phyloP scores from a whole-genome alignment of 2,113 vertebrate species.

The Dolichallabes microphthalmus region DNA sequence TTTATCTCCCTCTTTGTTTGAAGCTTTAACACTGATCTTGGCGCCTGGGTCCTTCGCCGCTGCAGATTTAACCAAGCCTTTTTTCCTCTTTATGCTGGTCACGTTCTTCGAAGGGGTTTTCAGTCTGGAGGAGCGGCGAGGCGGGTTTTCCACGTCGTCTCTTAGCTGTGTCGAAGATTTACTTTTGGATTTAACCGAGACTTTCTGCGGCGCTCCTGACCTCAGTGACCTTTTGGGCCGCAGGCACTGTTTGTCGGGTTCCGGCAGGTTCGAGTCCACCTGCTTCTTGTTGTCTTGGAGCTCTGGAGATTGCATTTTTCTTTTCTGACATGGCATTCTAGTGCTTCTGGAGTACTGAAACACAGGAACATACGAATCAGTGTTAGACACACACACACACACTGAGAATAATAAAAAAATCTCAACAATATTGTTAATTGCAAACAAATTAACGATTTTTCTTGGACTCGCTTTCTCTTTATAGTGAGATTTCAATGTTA shows the following conservation, averaged over 20 bases:
- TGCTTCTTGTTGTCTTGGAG: conserved; percentile 66
- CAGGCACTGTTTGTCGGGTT: conserved; percentile 55
- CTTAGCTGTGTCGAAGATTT: conserved; percentile 53
- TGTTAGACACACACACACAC: not conserved
- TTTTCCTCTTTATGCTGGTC: conserved; percentile 54
- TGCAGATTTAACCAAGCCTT: conserved; percentile 57
- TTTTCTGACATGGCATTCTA: conserved; percentile 76
- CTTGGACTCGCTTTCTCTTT: not conserved
- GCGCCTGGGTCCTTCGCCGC: conserved; percentile 26
- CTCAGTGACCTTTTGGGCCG: conserved; percentile 54
- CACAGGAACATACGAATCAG: not conserved
- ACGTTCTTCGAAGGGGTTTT: conserved; percentile 58
- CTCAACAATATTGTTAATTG: not conserved
- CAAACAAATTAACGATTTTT: not conserved
- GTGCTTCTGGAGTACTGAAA: conserved; percentile 2
- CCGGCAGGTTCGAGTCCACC: conserved; percentile 62
- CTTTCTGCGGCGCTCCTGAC: conserved; percentile 54
- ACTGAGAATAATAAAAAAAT: not conserved
- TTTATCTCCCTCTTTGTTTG: conserved; percentile 58
- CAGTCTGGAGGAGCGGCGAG: conserved; percentile 52
- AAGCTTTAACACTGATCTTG: conserved; percentile 55
- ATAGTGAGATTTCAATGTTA: no score
- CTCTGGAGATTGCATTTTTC: conserved; percentile 63
- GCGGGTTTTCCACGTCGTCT: conserved; percentile 54
- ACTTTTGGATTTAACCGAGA: conserved; percentile 60